Evolutionary conservation across 2,113 vertebrate genomes (phyloP).

Genomic region (Ciconia stormi): DNA sequence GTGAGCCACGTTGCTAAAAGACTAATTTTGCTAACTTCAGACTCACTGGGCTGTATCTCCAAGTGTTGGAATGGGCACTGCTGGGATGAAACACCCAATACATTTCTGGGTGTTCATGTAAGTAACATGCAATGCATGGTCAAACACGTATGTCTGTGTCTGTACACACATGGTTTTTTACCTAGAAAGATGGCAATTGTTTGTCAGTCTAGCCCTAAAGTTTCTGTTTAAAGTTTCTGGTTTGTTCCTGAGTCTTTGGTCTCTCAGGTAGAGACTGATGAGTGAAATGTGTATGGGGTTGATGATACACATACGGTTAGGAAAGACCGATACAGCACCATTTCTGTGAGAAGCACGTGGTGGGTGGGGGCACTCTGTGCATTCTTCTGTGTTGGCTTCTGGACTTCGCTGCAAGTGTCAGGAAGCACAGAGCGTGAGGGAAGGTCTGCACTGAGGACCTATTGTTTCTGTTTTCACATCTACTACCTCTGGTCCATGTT

Average conservation of each 20-base stretch:
- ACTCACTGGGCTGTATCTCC: not conserved
- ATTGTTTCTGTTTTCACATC: not conserved
- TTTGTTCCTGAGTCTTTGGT: not conserved
- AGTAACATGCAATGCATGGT: not conserved
- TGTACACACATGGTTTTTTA: accelerated
- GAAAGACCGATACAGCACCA: accelerated
- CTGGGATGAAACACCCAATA: not conserved
- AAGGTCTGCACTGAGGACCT: not conserved
- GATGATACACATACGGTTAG: not conserved
- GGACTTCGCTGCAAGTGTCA: not conserved
- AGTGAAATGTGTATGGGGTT: not conserved
- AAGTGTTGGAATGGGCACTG: not conserved
- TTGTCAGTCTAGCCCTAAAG: not conserved
- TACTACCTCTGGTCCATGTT: not conserved
- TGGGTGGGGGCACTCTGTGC: not conserved
- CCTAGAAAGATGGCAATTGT: not conserved
- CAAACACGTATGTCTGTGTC: not conserved
- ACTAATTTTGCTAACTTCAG: not conserved
- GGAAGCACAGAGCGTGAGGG: not conserved
- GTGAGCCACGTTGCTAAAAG: not conserved
- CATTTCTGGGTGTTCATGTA: accelerated
- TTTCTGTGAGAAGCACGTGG: not conserved
- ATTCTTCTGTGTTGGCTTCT: not conserved
- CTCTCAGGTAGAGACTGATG: not conserved
- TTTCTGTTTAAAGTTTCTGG: not conserved